phyloP scores from a whole-genome alignment of 2,113 vertebrate genomes.

The Ceuthmochares aereus region DNA sequence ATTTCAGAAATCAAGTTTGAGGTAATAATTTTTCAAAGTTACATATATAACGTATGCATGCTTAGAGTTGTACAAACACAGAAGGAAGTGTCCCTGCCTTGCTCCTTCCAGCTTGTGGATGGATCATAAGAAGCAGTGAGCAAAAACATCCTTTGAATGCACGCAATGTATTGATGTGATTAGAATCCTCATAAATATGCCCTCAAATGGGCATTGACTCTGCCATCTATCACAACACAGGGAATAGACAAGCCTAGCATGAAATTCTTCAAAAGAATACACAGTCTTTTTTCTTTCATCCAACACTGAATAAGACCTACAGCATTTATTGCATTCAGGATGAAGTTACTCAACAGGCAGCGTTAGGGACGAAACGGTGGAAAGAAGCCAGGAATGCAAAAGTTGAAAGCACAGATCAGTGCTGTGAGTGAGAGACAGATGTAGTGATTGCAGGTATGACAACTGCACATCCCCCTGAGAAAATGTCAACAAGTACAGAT shows the following conservation, averaged over 20 bases:
- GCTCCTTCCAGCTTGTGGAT: not conserved
- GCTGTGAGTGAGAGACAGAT: not conserved
- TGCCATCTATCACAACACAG: not conserved
- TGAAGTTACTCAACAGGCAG: not conserved
- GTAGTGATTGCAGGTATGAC: not conserved
- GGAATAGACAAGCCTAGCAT: not conserved
- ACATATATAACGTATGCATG: not conserved
- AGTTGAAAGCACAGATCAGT: not conserved
- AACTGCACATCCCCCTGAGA: not conserved
- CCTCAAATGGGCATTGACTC: not conserved
- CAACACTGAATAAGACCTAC: not conserved
- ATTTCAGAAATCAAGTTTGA: not conserved
- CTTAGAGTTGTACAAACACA: not conserved
- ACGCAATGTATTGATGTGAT: not conserved
- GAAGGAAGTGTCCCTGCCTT: not conserved
- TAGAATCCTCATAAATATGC: not conserved
- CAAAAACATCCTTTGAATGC: not conserved
- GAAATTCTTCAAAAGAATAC: slow-evolving; percentile 11
- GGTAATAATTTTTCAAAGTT: not conserved
- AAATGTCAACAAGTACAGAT: not conserved
- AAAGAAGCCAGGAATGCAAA: not conserved
- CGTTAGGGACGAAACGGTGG: not conserved
- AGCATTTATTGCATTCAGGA: not conserved
- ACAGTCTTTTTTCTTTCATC: not conserved
- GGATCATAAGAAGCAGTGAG: not conserved